A percentile compares a stretch with the other conserved stretches of the same genome.
Evolutionary conservation across 2,888 invertebrate species (phyloP).

Genomic region (Diogma glabrata): DNA sequence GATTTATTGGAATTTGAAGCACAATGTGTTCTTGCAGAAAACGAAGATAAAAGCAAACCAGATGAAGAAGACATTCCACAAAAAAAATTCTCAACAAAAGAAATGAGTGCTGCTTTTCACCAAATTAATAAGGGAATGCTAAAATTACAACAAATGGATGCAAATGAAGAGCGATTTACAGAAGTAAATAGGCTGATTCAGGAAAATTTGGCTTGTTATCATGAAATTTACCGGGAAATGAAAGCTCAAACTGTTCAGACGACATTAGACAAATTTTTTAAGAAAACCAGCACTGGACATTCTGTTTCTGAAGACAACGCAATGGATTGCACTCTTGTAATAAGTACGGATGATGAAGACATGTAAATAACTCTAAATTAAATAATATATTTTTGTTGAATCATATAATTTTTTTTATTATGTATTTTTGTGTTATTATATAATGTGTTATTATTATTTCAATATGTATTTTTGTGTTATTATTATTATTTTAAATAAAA

Average conservation of each 20-base stretch:
- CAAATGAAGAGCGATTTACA: conserved; percentile 5
- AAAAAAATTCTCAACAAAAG: conserved; percentile 8
- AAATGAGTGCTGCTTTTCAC: conserved; percentile 7
- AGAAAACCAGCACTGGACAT: conserved; percentile 5
- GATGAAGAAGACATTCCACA: conserved; percentile 5
- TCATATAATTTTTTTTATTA: conserved; percentile 6
- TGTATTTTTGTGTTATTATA: conserved; percentile 1
- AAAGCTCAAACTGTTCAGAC: conserved; percentile 3
- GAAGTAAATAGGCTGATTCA: conserved; percentile 3
- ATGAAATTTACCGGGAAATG: conserved; percentile 4
- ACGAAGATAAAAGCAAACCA: conserved; percentile 6
- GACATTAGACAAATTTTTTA: conserved; percentile 7
- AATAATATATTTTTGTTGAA: conserved; percentile 2
- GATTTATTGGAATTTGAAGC: conserved; percentile 6
- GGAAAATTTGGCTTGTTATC: conserved; percentile 8
- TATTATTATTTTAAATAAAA: conserved; percentile 8
- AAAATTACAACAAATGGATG: conserved; percentile 1
- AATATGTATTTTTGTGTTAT: conserved; percentile 5
- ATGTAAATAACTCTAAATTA: background rate
- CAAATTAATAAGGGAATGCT: conserved; percentile 5
- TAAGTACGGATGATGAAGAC: conserved; percentile 7
- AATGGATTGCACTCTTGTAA: conserved; percentile 8
- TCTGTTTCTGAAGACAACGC: conserved; percentile 8
- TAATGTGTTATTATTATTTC: conserved; percentile 6
- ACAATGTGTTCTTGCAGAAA: conserved; percentile 8